phyloP scores from a whole-genome alignment of 2,113 vertebrate species.

The Coracopsis vasa region DNA sequence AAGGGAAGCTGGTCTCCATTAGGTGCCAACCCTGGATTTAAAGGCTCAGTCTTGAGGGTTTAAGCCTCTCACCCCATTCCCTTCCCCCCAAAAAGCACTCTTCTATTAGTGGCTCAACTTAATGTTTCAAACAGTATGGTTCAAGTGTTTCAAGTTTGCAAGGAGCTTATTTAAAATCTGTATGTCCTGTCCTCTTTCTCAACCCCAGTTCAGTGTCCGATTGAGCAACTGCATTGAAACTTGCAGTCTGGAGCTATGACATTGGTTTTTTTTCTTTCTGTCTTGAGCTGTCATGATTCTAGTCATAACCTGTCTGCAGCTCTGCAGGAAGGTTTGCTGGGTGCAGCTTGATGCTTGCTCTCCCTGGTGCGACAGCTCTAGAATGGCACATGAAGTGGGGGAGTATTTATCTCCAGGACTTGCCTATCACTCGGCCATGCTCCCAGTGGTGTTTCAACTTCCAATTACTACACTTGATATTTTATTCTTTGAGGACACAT shows the following conservation, averaged over 20 bases:
- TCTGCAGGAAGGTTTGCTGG: not conserved
- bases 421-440: accelerated
- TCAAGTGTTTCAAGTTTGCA: not conserved
- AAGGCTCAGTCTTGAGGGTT: not conserved
- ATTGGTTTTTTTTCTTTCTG: too few species aligned
- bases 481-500: not conserved
- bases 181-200: not conserved
- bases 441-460: not conserved
- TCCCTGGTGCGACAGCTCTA: accelerated
- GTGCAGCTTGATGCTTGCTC: not conserved
- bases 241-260: not conserved
- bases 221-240: not conserved
- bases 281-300: not conserved
- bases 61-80: not conserved
- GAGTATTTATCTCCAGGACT: not conserved
- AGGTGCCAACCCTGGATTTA: not conserved
- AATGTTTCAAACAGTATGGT: not conserved
- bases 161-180: not conserved
- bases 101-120: not conserved
- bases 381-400: not conserved
- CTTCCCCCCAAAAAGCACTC: accelerated
- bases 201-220: not conserved
- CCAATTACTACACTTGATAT: not conserved
- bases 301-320: not conserved
- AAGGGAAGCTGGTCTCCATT: not conserved